Percentiles rank a stretch among this genome's conserved stretches.
Evolutionary conservation across 2,888 invertebrate species (phyloP).

Genomic region (Microplitis manilae): DNA sequence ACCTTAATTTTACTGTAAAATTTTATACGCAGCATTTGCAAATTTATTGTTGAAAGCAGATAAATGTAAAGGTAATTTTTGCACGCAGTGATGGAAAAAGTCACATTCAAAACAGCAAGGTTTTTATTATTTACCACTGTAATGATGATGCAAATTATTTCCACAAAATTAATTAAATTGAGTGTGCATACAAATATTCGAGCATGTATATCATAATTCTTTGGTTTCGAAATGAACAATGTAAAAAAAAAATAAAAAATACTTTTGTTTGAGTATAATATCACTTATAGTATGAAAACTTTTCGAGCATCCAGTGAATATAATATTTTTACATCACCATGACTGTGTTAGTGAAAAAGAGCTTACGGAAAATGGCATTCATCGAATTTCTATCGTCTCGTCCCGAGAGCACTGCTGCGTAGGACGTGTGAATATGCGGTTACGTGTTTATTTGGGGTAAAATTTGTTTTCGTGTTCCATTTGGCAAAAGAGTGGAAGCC

Average conservation of each 20-base stretch:
- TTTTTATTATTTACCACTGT: too few relatives aligned
- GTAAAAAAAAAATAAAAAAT: not conserved
- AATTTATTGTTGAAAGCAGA: too few relatives aligned
- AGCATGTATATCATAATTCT: too few relatives aligned
- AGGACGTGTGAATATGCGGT: constrained; percentile 32
- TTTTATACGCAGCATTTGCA: too few relatives aligned
- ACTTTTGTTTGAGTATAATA: not conserved
- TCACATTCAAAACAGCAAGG: too few relatives aligned
- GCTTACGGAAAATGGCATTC: constrained; percentile 25
- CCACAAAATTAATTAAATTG: too few relatives aligned
- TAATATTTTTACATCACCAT: not conserved
- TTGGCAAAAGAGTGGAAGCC: constrained; percentile 11
- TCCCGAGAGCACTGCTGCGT: constrained; percentile 22
- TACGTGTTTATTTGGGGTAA: constrained; percentile 30
- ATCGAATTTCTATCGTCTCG: constrained; percentile 27
- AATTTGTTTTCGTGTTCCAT: constrained; percentile 28
- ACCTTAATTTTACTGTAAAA: too few relatives aligned
- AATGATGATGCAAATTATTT: too few relatives aligned
- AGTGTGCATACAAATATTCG: too few relatives aligned
- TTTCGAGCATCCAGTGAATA: not conserved
- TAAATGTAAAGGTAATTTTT: too few relatives aligned
- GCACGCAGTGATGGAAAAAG: too few relatives aligned
- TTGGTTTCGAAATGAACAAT: not conserved
- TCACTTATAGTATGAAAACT: not conserved
- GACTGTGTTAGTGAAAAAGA: not conserved